Conservation (phyloP, 2,888 invertebrate genomes). For the Drosophila prostipennis region DNA sequence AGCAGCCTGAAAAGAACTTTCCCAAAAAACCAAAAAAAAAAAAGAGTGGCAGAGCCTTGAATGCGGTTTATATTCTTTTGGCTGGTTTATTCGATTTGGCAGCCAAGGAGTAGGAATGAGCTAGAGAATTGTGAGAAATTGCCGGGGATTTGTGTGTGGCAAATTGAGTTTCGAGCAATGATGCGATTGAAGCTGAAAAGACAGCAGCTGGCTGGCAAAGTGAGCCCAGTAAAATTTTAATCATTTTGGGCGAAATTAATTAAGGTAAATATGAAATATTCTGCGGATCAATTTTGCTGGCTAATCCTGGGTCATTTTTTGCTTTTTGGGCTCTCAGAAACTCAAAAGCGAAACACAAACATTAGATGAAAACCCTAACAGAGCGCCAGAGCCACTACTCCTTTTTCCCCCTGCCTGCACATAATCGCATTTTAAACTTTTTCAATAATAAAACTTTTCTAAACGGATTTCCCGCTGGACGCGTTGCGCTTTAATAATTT, state of each 20-base stretch:
- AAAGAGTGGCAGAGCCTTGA: slow-evolving; percentile 22
- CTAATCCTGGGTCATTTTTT: slow-evolving; percentile 23
- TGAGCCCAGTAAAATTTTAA: background rate
- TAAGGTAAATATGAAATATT: slow-evolving; percentile 32
- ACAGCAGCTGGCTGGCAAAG: slow-evolving; percentile 3
- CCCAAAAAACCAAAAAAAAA: slow-evolving; percentile 22
- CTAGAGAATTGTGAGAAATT: slow-evolving; percentile 48
- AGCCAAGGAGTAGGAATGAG: slow-evolving; percentile 12
- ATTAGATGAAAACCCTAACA: slow-evolving; percentile 2
- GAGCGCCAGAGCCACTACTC: background rate
- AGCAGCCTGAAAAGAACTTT: slow-evolving; percentile 57
- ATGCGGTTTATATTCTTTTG: slow-evolving; percentile 68
- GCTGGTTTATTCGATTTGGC: slow-evolving; percentile 73
- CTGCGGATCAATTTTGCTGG: slow-evolving; percentile 27
- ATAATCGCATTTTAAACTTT: slow-evolving; percentile 79
- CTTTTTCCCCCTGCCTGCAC: slow-evolving; percentile 10
- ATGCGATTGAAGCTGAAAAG: slow-evolving; percentile 35
- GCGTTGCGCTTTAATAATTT: slow-evolving; percentile 72
- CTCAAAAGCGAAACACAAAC: slow-evolving; percentile 29
- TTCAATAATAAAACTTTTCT: slow-evolving; percentile 77
- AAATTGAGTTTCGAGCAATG: slow-evolving; percentile 68
- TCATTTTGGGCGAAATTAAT: slow-evolving; percentile 28
- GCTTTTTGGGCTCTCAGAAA: slow-evolving; percentile 1
- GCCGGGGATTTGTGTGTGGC: slow-evolving; percentile 54
- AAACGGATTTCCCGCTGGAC: slow-evolving; percentile 79